Evolutionary conservation across 2,888 invertebrate genomes (phyloP), one percentile per base, ranked within the genome.

Genomic region (Linnaemya tessellans): DNA sequence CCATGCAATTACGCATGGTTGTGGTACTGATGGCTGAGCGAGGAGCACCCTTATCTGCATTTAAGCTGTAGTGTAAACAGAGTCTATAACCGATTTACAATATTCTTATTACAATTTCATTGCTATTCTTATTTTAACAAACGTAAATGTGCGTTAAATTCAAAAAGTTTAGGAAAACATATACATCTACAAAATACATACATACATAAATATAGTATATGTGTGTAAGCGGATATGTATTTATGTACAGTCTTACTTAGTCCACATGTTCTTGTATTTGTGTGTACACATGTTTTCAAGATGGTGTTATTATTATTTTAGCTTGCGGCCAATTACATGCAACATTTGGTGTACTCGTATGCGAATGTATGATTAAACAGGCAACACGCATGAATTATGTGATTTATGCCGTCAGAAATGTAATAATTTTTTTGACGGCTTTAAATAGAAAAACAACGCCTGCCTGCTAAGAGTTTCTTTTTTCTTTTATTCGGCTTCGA

Each of bases 361-460:
- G 10, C 30, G 18, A 58, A 58, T 60, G 60, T 20, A 60, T 60
- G 60, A 60, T 86, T 84, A 86, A 84, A 81, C 86, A 82, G 86
- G 82, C 86, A 84, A 85, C 82, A 82, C 85, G 85, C 86, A 84
- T 87, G 86, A 86, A 84, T 87, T 86, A 82, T 84, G 82, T 87
- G 87, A 87, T 87, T 87, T 87, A 86, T 87, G 82, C 87, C 82
- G 87, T 86, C 87, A 86, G 80, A 86, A 84, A 79, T 87, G 80
- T 86, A 87, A 87, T 86, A 84, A 87, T 81, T 84, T 86, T 80
- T 79, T 78, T 83, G 82, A 83, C 82, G 82, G 71, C 71, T 71
- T 71, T 73, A 73, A 83, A 83, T 83, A 78, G 77, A 83, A 77
- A 73, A 83, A 83, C 82, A 83, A 83, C 82, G 83, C 80, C 80